Evolutionary conservation across 1,140 invertebrate species (phyloP).

Genomic region (Acromyrmex heyeri): DNA sequence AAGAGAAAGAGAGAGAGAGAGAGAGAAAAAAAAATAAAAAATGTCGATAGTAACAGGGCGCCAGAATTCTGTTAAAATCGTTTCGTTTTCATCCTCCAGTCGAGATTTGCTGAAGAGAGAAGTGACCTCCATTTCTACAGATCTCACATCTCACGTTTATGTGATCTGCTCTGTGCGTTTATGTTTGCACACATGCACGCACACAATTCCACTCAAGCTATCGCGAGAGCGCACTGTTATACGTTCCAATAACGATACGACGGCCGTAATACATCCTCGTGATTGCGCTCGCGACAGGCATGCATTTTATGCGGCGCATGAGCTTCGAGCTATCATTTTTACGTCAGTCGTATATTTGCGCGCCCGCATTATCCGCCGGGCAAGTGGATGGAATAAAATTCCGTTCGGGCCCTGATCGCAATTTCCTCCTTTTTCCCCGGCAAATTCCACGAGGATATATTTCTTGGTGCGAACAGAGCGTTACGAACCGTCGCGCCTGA

Average conservation of each 20-base stretch:
- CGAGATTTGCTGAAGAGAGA: conserved; percentile 3
- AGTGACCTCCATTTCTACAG: conserved; percentile 12
- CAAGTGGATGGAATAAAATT: conserved; percentile 61
- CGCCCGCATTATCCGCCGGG: conserved; percentile 55
- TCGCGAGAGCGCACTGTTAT: conserved; percentile 34
- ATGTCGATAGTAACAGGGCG: too few species aligned
- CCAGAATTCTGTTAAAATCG: conserved; percentile 20
- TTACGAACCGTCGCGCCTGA: background rate
- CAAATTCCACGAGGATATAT: conserved; percentile 1
- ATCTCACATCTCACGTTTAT: background rate
- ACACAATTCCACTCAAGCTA: background rate
- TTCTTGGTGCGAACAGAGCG: background rate
- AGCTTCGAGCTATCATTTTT: conserved; percentile 62
- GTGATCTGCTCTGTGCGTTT: background rate
- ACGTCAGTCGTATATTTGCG: conserved; percentile 62
- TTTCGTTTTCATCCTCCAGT: conserved; percentile 7
- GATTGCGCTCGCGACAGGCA: conserved; percentile 52
- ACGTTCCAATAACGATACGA: conserved; percentile 60
- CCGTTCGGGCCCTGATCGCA: conserved; percentile 18
- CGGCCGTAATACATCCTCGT: conserved; percentile 59
- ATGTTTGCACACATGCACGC: background rate
- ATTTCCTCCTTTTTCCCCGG: background rate
- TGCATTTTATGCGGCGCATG: conserved; percentile 55
- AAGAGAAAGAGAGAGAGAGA: background rate
- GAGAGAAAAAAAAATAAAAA: too few species aligned